Conservation (phyloP, 2,113 vertebrate species). For the Amia ocellicauda region DNA sequence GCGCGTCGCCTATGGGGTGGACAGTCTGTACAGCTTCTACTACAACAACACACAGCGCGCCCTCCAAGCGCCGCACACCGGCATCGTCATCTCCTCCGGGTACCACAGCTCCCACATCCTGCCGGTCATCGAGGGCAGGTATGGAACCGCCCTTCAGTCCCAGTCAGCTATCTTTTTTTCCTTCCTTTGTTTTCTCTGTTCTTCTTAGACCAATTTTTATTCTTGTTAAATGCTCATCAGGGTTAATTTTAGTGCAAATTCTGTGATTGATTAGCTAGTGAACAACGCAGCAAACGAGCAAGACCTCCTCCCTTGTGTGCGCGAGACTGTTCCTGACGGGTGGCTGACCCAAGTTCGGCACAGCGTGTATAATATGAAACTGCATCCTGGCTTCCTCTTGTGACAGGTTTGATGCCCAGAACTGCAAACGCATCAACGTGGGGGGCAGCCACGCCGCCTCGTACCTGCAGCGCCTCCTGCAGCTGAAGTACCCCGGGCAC, state of each 20-base stretch:
- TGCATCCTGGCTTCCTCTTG: constrained; percentile 7
- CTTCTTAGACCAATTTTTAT: too few species aligned
- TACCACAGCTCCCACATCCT: constrained; percentile 92
- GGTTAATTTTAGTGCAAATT: too few species aligned
- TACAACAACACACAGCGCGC: constrained; percentile 61
- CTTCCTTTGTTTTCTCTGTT: too few species aligned
- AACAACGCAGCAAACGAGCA: too few species aligned
- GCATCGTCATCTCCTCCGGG: constrained; percentile 85
- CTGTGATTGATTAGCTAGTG: too few species aligned
- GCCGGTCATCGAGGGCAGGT: constrained; percentile 87
- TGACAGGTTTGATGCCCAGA: constrained; percentile 80
- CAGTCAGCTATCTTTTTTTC: too few species aligned
- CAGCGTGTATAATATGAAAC: too few species aligned
- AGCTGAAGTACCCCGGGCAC: constrained; percentile 93
- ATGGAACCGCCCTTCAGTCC: too few species aligned
- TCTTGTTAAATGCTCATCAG: too few species aligned
- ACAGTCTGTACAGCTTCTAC: constrained; percentile 88
- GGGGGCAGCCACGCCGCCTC: constrained; percentile 85
- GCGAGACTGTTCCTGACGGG: too few species aligned
- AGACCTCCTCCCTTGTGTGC: too few species aligned
- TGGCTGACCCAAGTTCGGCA: not conserved
- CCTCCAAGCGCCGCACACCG: constrained; percentile 58
- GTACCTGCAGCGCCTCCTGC: constrained; percentile 91
- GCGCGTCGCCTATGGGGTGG: constrained; percentile 83
- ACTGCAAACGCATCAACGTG: constrained; percentile 90